These are phyloP conservation scores for Drosophila kepulauana DNA, from an alignment of 1,140 invertebrate genomes.

Conservation along the genomic window DNA sequence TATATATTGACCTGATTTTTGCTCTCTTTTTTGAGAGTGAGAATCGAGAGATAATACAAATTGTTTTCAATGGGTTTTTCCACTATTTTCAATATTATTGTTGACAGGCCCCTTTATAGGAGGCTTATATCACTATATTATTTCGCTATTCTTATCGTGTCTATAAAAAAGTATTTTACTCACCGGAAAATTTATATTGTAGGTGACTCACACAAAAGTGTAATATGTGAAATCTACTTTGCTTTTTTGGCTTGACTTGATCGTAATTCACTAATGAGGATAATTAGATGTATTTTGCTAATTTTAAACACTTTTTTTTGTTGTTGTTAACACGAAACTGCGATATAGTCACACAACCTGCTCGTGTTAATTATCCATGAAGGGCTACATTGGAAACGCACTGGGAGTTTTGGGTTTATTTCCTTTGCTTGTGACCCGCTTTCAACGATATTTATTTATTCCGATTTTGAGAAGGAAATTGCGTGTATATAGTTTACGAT, in stretches of 20 bases:
- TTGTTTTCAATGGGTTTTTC: background rate
- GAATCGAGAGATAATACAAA: background rate
- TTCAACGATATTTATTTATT: constrained; percentile 22
- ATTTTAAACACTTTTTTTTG: constrained; percentile 42
- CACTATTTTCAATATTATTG: constrained; percentile 17
- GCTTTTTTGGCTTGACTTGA: constrained; percentile 16
- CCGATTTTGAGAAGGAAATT: constrained; percentile 10
- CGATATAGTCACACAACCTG: constrained; percentile 78
- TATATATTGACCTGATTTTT: constrained; percentile 39
- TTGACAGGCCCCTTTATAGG: constrained; percentile 23
- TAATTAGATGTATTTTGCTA: constrained; percentile 39
- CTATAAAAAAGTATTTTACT: constrained; percentile 40
- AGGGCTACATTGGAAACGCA: constrained; percentile 80
- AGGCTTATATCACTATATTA: background rate
- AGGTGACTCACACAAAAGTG: constrained; percentile 64
- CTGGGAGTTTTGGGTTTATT: constrained; percentile 30
- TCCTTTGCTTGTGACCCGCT: constrained; percentile 18
- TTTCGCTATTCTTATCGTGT: background rate
- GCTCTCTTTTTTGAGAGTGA: background rate
- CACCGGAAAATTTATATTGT: constrained; percentile 72
- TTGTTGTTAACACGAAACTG: constrained; percentile 69
- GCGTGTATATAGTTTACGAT: constrained; percentile 26
- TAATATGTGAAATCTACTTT: constrained; percentile 41
- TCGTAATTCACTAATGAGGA: constrained; percentile 26
- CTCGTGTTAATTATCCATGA: constrained; percentile 78